Percentiles rank a stretch among this genome's conserved stretches.
Conservation (phyloP, 2,113 vertebrate species). For the Xiphorhynchus elegans region DNA sequence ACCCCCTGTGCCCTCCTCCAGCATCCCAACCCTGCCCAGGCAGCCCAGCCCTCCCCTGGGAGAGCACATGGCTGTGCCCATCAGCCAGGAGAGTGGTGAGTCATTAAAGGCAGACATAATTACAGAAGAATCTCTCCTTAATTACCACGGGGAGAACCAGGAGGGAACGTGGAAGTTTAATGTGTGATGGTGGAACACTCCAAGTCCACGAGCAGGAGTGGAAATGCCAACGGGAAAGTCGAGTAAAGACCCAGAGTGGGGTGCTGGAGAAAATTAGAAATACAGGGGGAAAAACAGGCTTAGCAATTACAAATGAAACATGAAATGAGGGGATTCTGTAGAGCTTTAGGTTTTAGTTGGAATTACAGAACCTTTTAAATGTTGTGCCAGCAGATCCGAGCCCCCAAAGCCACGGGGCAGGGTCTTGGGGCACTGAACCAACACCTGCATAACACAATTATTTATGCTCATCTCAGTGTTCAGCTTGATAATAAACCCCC, state of each 20-base stretch:
- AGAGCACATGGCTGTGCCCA: not conserved
- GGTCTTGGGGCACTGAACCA: not conserved
- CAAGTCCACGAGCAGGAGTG: not conserved
- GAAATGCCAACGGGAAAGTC: not conserved
- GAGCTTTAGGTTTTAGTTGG: too few species aligned
- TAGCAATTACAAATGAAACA: not conserved
- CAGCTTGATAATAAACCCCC: not conserved
- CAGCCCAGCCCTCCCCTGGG: not conserved
- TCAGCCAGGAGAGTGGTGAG: not conserved
- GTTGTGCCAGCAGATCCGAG: not conserved
- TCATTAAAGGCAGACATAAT: not conserved
- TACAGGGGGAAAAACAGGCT: not conserved
- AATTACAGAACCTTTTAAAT: not conserved
- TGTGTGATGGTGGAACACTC: not conserved
- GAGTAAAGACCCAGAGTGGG: not conserved
- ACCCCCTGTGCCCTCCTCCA: not conserved
- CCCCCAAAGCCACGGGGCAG: not conserved
- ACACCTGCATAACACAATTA: not conserved
- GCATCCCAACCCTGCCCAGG: not conserved
- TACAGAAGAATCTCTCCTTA: not conserved
- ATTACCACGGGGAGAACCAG: not conserved
- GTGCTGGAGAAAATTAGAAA: not conserved
- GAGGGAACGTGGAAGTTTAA: not conserved
- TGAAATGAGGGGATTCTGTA: rapidly evolving
- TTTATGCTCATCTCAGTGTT: not conserved